Base-by-base conservation (phyloP, 2,888 invertebrate genomes). In the Sepiola atlantica region DNA sequence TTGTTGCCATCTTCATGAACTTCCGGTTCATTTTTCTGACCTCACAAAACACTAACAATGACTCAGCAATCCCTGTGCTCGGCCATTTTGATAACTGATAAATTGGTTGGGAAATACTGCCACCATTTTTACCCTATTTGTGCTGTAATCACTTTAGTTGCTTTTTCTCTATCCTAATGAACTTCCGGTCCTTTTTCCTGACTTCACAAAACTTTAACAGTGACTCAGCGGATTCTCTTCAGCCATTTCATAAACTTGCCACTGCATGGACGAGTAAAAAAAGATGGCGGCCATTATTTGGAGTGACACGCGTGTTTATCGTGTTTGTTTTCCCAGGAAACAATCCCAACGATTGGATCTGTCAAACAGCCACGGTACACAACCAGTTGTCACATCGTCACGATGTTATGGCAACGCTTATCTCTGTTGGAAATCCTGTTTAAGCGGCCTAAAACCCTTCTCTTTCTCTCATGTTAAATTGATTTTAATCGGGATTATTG, bases 191-290 rank as follows among this genome's bases (percentile, higher is more conserved):
- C 16, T 12, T 77, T 10, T 77, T 77, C n/a, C 32, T 18, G n/a
- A 77, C 77, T 77, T 77, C n/a, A n/a, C n/a, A 77, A 77, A n/a
- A n/a, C 77, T 77, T 77, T 77, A 32, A 77, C 77, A 77, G n/a
- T 77, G 77, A 77, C 77, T 77, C 77, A 77, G 18, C 12, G 14
- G 6, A 77, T n/a, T 12, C n/a, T n/a, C n/a, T 77, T 14, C 4
- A 16, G 77, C 77, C n/a, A 77, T n/a, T 77, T 77, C 16, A n/a
- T 14, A 45, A 45, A n/a, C 77, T 32, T 28, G 12, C n/a, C 77
- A 18, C 10, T 77, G 16, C 16, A 77, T 14, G n/a, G 16, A n/a
- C n/a, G 14, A n/a, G n/a, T 8, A 45, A 77, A 77, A 77, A 57
- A 57, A 57, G 21, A 77, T n/a, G 21, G 3, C 77, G 16, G 77